Evolutionary conservation across 1,140 invertebrate genomes (phyloP), one percentile per base, ranked within the genome.

Genomic region (Drosophila orosa): DNA sequence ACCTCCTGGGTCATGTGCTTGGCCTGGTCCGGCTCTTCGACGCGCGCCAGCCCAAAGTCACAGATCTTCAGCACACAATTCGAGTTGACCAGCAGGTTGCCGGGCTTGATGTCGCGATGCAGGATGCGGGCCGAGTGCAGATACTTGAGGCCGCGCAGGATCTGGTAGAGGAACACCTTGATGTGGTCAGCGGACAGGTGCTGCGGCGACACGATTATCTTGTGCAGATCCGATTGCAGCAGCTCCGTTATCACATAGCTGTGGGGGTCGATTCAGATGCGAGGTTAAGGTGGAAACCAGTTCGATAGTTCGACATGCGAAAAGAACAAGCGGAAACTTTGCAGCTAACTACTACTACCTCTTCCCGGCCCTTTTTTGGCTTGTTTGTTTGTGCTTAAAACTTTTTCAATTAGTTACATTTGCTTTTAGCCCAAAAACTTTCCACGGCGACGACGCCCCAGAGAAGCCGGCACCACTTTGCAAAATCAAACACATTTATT

Each of bases 111-210:
- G 93, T 99, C 99, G 91, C 99, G 95, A 93, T 99, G 99, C 47
- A 99, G 94, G 92, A 99, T 99, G 90, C 97, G 95, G 24, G 98
- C 98, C 54, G 98, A 99, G 94, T 99, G 98, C 72, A 99, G 94
- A 94, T 99, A 99, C 93, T 99, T 99, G 75, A 99, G 94, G 90
- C 98, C 99, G 95, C 99, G 95, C 83, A 99, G 95, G 93, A 99
- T 99, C 94, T 99, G 99, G 93, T 99, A 99, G 74, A 99, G 97
- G 95, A 99, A 99, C 93, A 99, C 98, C 95, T 99, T 99, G 93
- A 99, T 99, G 95, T 99, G 99, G 94, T 99, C 98, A 57, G 98
- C 95, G 80, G 98, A 98, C 56, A 99, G 95, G 90, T 98, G 97
- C 94, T 99, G 99, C 60, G 98, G 98, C 74, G 98, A 99, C 74